Evolutionary conservation across 2,797 vertebrate genomes (phyloP).

Genomic region (Leuciscus waleckii): DNA sequence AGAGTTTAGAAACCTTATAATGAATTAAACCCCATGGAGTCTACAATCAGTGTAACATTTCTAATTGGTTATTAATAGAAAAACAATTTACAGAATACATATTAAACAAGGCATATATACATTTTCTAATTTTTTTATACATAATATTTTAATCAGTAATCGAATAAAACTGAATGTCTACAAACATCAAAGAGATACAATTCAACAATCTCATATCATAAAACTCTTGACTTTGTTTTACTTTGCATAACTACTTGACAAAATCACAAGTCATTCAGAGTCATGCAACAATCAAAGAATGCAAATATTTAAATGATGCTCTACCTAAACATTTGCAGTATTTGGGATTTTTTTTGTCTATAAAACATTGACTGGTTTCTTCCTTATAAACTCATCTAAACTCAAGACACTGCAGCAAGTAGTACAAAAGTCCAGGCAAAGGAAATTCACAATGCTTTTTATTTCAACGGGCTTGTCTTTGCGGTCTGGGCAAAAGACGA

Average conservation of each 20-base stretch:
- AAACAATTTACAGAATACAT: background rate
- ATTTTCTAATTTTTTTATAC: background rate
- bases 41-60: slow-evolving; percentile 1
- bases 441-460: slow-evolving; percentile 1
- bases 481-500: slow-evolving; percentile 72
- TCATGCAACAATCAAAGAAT: slow-evolving; percentile 18
- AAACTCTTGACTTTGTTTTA: background rate
- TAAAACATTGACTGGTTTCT: background rate
- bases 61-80: slow-evolving; percentile 1
- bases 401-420: background rate
- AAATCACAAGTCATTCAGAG: background rate
- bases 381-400: background rate
- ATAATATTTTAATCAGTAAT: background rate
- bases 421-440: background rate
- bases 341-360: background rate
- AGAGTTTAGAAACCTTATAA: background rate
- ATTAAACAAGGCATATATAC: background rate
- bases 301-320: background rate
- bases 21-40: background rate
- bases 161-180: background rate
- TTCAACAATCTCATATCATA: background rate
- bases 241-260: background rate
- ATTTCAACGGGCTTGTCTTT: slow-evolving; percentile 67
- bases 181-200: background rate
- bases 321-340: background rate